A percentile compares a stretch with the other conserved stretches of the same genome.
Evolutionary conservation across 2,888 invertebrate species (phyloP).

Genomic region (Rhagium mordax): DNA sequence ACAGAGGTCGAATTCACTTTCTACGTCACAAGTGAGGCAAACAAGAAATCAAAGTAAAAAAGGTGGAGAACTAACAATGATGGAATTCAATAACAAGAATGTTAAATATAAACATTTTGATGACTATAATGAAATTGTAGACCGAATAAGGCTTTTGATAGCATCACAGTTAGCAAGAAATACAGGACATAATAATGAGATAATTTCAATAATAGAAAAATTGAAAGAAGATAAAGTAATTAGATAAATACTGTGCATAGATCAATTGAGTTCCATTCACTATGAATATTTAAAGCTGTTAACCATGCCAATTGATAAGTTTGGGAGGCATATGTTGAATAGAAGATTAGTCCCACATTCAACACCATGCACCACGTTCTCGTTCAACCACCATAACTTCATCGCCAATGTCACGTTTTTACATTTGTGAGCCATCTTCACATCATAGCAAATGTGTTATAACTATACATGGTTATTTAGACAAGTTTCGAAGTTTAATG

Average conservation of each 20-base stretch:
- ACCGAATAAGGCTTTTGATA: slow-evolving; percentile 55
- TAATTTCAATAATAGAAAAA: slow-evolving; percentile 61
- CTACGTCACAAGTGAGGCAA: no score
- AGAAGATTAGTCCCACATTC: background rate
- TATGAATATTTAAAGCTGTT: background rate
- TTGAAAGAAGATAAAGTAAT: slow-evolving; percentile 43
- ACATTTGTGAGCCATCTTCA: background rate
- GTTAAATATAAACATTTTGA: slow-evolving; percentile 39
- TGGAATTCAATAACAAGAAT: background rate
- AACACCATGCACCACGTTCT: background rate
- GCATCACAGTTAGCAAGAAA: slow-evolving; percentile 57
- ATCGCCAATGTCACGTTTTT: background rate
- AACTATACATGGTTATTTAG: background rate
- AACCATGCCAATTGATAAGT: slow-evolving; percentile 7
- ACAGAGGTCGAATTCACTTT: no score
- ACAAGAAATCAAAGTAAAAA: no score
- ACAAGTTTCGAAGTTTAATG: background rate
- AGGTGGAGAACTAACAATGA: background rate
- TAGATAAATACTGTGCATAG: background rate
- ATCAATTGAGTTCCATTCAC: background rate
- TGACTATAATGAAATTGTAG: slow-evolving; percentile 54
- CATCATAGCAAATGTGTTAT: slow-evolving; percentile 9
- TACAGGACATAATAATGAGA: slow-evolving; percentile 57
- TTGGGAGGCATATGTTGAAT: slow-evolving; percentile 2
- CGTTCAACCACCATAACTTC: background rate